phyloP scores from a whole-genome alignment of 2,113 vertebrate genomes.

The Atractosteus spatula region DNA sequence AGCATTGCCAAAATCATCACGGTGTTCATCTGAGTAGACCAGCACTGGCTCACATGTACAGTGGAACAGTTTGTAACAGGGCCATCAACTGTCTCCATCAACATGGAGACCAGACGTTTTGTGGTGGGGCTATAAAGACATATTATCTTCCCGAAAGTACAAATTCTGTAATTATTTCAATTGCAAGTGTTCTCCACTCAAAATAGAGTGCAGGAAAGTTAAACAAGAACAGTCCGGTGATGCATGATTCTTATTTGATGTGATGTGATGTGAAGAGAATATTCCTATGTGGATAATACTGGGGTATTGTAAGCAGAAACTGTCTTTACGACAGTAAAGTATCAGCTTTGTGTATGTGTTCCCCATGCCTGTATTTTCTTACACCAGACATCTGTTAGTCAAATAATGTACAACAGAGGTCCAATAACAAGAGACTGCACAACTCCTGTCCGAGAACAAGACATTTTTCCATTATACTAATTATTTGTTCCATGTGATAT shows the following conservation, averaged over 20 bases:
- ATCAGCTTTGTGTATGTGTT: too few relatives aligned
- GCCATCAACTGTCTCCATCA: constrained; percentile 35
- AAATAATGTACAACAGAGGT: too few relatives aligned
- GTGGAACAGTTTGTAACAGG: constrained; percentile 33
- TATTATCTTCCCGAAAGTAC: constrained; percentile 25
- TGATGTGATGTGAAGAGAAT: constrained; percentile 6
- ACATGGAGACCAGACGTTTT: constrained; percentile 40
- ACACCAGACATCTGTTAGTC: too few relatives aligned
- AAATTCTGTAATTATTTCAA: constrained; percentile 34
- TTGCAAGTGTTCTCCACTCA: constrained; percentile 23
- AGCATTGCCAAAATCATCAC: constrained; percentile 18
- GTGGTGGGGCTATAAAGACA: constrained; percentile 20
- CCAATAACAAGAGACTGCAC: too few relatives aligned
- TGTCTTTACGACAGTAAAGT: background rate
- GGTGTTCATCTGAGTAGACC: constrained; percentile 25
- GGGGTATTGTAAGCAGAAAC: constrained; percentile 20
- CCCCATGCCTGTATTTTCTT: too few relatives aligned
- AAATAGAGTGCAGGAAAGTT: constrained; percentile 21
- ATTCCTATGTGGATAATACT: constrained; percentile 33
- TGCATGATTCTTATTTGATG: constrained; percentile 37
- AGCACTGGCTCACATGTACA: constrained; percentile 33
- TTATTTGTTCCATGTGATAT: too few relatives aligned
- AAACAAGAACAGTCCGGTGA: constrained; percentile 24
- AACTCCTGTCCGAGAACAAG: too few relatives aligned
- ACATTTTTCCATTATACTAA: too few relatives aligned